Conservation (phyloP, 2,113 vertebrate genomes). For the Syrmaticus mikado region DNA sequence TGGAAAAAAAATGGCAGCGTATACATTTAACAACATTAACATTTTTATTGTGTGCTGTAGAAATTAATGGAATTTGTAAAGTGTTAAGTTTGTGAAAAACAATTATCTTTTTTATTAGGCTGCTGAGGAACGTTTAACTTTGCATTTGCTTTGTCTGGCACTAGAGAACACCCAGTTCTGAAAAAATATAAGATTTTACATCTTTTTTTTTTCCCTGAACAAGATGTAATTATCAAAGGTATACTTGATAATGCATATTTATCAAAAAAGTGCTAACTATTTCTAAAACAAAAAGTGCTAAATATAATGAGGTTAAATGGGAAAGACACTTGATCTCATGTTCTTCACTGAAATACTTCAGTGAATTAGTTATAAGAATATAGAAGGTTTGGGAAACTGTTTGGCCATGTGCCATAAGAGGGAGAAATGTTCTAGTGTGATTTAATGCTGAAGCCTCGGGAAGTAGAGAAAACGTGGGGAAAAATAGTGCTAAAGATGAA, state of each 20-base stretch:
- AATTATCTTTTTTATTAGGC: neutral
- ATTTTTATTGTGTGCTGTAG: slow-evolving; percentile 42
- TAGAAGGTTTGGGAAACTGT: neutral
- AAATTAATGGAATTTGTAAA: slow-evolving; percentile 32
- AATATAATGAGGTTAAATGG: neutral
- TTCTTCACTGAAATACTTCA: neutral
- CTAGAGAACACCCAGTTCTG: slow-evolving; percentile 44
- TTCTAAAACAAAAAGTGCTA: neutral
- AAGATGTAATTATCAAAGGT: neutral
- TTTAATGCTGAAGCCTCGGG: neutral
- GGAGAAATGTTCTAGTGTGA: neutral
- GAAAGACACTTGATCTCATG: neutral
- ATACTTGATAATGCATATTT: neutral
- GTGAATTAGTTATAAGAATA: neutral
- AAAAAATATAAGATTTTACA: neutral
- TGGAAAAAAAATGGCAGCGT: slow-evolving; percentile 51
- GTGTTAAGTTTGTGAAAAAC: slow-evolving; percentile 1
- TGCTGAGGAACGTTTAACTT: neutral
- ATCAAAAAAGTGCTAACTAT: neutral
- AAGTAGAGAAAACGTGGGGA: neutral
- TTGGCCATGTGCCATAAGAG: neutral
- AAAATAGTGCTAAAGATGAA: neutral
- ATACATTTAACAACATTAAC: slow-evolving; percentile 58
- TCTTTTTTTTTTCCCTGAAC: neutral
- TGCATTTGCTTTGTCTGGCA: slow-evolving; percentile 57